Conservation (phyloP, 2,888 invertebrate genomes). For the Trissoscelio sp. region DNA sequence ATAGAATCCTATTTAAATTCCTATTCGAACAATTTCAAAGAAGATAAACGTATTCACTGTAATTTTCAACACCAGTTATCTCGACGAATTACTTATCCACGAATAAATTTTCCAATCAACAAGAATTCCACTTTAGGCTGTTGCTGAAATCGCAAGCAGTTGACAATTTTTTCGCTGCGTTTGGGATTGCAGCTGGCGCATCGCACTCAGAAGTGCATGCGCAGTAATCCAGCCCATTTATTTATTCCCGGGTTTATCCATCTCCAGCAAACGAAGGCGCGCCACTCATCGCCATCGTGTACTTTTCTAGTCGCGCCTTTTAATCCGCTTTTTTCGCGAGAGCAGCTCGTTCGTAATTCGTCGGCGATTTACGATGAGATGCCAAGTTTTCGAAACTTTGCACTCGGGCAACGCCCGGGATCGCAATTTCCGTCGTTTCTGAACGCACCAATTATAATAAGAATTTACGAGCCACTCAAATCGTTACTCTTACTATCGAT, state of each 20-base stretch:
- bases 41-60: too few species aligned
- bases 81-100: background rate
- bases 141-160: background rate
- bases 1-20: too few species aligned
- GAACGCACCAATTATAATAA: slow-evolving; percentile 77
- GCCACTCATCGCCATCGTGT: slow-evolving; percentile 26
- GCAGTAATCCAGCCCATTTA: slow-evolving; percentile 54
- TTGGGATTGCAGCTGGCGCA: background rate
- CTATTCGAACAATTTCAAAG: too few species aligned
- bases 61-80: too few species aligned
- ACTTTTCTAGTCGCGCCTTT: slow-evolving; percentile 47
- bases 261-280: slow-evolving; percentile 28
- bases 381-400: slow-evolving; percentile 72
- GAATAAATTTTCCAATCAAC: background rate
- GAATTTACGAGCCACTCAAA: slow-evolving; percentile 76
- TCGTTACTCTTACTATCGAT: slow-evolving; percentile 70
- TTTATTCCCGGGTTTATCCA: slow-evolving; percentile 30
- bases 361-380: slow-evolving; percentile 72
- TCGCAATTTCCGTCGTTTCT: slow-evolving; percentile 73
- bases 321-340: slow-evolving; percentile 60
- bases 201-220: background rate
- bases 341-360: slow-evolving; percentile 52
- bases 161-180: background rate
- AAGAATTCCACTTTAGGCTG: background rate
- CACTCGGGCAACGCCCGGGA: slow-evolving; percentile 61